These are phyloP conservation scores for Aegithalos caudatus DNA, from an alignment of 2,113 vertebrate genomes.

Conservation along the genomic window DNA sequence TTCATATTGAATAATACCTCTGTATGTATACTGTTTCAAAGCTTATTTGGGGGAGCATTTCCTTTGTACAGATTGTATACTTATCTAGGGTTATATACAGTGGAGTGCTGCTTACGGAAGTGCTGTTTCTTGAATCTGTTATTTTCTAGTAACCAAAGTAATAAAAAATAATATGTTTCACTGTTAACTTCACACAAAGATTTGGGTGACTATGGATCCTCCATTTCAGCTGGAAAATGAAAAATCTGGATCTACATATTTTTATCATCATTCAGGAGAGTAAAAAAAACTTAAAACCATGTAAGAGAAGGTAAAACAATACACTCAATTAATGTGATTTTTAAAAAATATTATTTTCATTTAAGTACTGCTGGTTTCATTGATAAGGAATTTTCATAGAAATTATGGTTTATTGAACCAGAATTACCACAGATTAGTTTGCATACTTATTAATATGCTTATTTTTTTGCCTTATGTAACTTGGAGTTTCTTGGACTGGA, in stretches of 20 bases:
- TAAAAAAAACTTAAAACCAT: background rate
- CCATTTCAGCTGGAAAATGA: background rate
- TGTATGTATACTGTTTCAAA: constrained; percentile 36
- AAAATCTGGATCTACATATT: background rate
- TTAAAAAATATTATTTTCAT: background rate
- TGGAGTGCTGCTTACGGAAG: background rate
- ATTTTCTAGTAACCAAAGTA: background rate
- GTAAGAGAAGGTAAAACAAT: background rate
- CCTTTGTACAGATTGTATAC: constrained; percentile 13
- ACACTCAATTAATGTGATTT: background rate
- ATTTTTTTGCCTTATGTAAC: background rate
- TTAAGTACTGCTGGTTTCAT: background rate
- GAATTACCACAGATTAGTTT: background rate
- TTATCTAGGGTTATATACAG: background rate
- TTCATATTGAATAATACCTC: constrained; percentile 23
- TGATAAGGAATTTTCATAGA: background rate
- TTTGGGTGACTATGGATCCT: background rate
- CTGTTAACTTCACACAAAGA: background rate
- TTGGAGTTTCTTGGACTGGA: background rate
- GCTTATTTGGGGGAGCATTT: constrained; percentile 20
- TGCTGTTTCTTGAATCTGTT: background rate
- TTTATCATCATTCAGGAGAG: background rate
- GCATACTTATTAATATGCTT: background rate
- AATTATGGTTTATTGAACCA: background rate
- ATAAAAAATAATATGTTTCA: background rate